Evolutionary conservation across 2,888 invertebrate species (phyloP).

Genomic region (Bellardia pandia): DNA sequence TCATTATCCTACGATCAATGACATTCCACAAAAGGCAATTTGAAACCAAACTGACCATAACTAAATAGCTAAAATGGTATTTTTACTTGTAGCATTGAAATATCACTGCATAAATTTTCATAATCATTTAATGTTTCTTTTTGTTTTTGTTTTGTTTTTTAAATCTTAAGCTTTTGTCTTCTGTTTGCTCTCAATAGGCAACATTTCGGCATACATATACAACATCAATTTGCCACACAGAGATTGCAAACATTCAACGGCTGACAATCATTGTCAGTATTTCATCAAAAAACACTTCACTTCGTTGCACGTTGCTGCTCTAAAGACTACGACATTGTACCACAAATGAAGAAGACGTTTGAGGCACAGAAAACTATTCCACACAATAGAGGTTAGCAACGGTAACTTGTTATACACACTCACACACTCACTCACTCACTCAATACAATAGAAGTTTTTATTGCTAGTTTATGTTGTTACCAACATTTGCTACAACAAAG

Average conservation of each 20-base stretch:
- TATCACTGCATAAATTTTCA: slow-evolving; percentile 58
- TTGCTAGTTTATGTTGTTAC: slow-evolving; percentile 13
- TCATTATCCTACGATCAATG: background rate
- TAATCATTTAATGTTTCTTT: slow-evolving; percentile 2
- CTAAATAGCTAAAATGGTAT: slow-evolving; percentile 4
- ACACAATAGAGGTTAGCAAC: slow-evolving; percentile 65
- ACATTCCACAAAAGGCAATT: slow-evolving; percentile 18
- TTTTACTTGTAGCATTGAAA: slow-evolving; percentile 3
- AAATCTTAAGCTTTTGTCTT: background rate
- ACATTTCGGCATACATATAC: slow-evolving; percentile 57
- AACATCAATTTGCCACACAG: slow-evolving; percentile 71
- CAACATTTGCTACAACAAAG: slow-evolving; percentile 18
- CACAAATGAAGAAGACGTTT: slow-evolving; percentile 14
- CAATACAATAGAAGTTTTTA: slow-evolving; percentile 29
- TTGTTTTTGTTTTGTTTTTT: background rate
- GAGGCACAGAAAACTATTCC: slow-evolving; percentile 12
- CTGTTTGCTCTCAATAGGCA: slow-evolving; percentile 28
- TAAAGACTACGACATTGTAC: slow-evolving; percentile 35
- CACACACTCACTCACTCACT: slow-evolving; percentile 9
- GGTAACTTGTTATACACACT: slow-evolving; percentile 53
- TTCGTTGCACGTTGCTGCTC: background rate
- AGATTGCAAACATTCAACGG: slow-evolving; percentile 63
- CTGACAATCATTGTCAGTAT: slow-evolving; percentile 69
- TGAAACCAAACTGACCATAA: slow-evolving; percentile 19
- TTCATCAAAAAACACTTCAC: slow-evolving; percentile 62